These are phyloP conservation scores for Corapipo altera DNA, from an alignment of 2,113 vertebrate genomes.

Conservation along the genomic window DNA sequence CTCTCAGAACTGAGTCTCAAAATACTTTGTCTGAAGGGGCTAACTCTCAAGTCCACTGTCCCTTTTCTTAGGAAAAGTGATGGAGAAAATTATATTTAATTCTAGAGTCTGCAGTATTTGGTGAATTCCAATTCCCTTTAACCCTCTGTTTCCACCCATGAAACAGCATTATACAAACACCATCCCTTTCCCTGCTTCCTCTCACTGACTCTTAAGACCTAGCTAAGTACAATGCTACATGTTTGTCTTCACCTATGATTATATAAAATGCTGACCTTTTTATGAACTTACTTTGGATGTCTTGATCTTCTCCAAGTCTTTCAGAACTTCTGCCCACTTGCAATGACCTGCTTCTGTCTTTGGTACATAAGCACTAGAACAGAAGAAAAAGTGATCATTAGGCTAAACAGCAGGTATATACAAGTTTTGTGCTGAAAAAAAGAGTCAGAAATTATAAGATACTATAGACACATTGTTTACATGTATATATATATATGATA, in stretches of 20 bases:
- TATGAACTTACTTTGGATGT: constrained; percentile 59
- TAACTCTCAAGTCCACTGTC: background rate
- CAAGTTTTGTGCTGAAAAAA: background rate
- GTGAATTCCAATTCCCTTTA: background rate
- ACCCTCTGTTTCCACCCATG: background rate
- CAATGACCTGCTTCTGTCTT: constrained; percentile 53
- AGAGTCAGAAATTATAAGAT: background rate
- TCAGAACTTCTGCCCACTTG: constrained; percentile 55
- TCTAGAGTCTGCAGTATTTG: background rate
- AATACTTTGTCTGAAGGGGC: background rate
- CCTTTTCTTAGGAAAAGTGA: background rate
- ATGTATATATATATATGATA: background rate
- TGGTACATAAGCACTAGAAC: constrained; percentile 54
- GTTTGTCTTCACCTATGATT: background rate
- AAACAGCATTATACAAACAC: background rate
- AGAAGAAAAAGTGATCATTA: constrained; percentile 30
- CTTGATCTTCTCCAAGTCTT: constrained; percentile 62
- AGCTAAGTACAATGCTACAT: background rate
- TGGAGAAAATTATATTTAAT: background rate
- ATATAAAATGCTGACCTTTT: background rate
- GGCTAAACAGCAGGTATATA: background rate
- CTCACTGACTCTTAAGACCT: background rate
- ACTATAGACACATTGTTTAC: background rate
- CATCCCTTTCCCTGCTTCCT: background rate
- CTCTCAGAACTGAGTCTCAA: background rate